These are phyloP conservation scores for Bugula neritina DNA, from an alignment of 2,888 invertebrate species.

Conservation along the genomic window DNA sequence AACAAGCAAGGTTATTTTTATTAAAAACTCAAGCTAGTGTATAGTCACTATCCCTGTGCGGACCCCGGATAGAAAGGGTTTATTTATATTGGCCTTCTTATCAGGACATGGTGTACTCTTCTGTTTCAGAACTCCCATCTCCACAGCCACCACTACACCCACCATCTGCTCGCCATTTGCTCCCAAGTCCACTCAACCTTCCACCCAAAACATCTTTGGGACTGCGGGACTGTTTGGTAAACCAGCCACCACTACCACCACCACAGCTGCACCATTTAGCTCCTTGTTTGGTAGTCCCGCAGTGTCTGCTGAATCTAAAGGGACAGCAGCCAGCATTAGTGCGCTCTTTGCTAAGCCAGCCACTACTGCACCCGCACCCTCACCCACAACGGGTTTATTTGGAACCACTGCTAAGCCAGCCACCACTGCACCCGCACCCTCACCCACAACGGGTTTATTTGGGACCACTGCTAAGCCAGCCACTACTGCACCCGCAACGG, in stretches of 20 bases:
- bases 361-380: not conserved
- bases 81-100: too few species aligned
- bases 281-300: too few species aligned
- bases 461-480: not conserved
- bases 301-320: not conserved
- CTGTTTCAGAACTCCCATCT: too few species aligned
- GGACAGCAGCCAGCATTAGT: not conserved
- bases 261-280: not conserved
- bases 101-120: too few species aligned
- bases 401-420: not conserved
- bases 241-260: not conserved
- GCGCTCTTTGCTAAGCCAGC: not conserved
- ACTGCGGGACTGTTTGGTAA: not conserved
- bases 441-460: not conserved
- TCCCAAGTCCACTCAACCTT: constrained; percentile 10
- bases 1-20: too few species aligned
- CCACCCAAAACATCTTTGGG: not conserved
- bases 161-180: constrained; percentile 5
- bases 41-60: too few species aligned
- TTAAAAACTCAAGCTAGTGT: too few species aligned
- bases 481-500: not conserved
- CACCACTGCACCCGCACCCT: not conserved
- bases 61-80: too few species aligned
- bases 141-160: not conserved
- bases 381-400: not conserved